Conservation (phyloP, 1,140 invertebrate genomes). For the Trachymyrmex cornetzi region DNA sequence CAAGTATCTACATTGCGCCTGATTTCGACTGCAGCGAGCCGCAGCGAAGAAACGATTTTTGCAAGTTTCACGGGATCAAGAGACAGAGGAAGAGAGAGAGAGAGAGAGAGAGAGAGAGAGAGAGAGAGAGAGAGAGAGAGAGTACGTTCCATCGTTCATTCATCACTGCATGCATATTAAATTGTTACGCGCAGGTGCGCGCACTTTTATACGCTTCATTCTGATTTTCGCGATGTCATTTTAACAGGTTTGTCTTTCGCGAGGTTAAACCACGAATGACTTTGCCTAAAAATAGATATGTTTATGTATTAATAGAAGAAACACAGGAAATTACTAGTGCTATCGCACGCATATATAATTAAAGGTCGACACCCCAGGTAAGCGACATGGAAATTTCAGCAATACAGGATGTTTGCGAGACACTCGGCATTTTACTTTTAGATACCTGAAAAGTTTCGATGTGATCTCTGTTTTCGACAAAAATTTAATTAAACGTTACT, state of each 20-base stretch:
- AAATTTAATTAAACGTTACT: neutral
- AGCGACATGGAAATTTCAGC: neutral
- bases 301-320: neutral
- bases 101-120: neutral
- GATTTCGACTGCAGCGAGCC: neutral
- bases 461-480: neutral
- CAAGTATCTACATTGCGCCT: neutral
- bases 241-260: neutral
- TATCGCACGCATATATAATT: neutral
- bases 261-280: neutral
- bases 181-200: neutral
- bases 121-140: neutral
- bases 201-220: neutral
- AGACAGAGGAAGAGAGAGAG: neutral
- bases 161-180: neutral
- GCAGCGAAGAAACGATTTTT: neutral
- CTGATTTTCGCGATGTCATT: neutral
- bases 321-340: neutral
- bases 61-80: slow-evolving; percentile 6
- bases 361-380: neutral
- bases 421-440: neutral
- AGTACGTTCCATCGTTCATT: neutral
- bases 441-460: neutral
- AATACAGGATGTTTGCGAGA: neutral
- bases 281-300: slow-evolving; percentile 20